Evolutionary conservation across 1,140 invertebrate genomes (phyloP), one percentile per base, ranked within the genome.

Genomic region (Proales similis): DNA sequence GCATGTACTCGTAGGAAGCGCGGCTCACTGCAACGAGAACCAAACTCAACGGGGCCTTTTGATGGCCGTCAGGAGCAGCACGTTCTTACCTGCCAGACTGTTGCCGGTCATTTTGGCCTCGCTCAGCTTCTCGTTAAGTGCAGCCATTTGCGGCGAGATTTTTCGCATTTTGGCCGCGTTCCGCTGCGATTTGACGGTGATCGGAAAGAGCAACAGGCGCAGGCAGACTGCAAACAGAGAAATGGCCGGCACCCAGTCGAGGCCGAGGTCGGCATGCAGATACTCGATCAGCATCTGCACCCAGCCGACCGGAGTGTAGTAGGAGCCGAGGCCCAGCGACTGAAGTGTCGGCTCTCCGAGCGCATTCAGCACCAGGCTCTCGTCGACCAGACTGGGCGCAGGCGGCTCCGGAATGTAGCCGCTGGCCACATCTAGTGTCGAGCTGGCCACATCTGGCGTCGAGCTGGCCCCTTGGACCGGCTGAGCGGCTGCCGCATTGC

Each of bases 391-490:
- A 20, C 45, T 24, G 11, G 43, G 43, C 2, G 4, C 4, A 3
- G 36, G 36, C 47, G 57, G 57, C 47, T 61, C 57, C n/a, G 57
- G 57, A 11, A 61, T 61, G 14, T 61, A 61, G 14, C 57, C 57
- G 17, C 36, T 26, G 0, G 36, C 27, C 20, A 57, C 30, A n/a
- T 57, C 51, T n/a, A n/a, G n/a, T n/a, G n/a, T n/a, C n/a, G n/a
- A n/a, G n/a, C n/a, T n/a, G n/a, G n/a, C n/a, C 4, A 57, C 20
- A 42, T 43, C 33, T 20, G 5, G 4, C 2, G 17, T 3, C 6
- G 43, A 3, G 11, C 12, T 4, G 3, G 14, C 27, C 7, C 27
- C 38, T 32, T 3, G 30, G 14, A 30, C 1, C 27, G 26, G 4
- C 20, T 2, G 12, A 38, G 49, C 14, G 29, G 51, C 33, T 42